phyloP scores from a whole-genome alignment of 2,113 vertebrate genomes.

The Silurus asotus region DNA sequence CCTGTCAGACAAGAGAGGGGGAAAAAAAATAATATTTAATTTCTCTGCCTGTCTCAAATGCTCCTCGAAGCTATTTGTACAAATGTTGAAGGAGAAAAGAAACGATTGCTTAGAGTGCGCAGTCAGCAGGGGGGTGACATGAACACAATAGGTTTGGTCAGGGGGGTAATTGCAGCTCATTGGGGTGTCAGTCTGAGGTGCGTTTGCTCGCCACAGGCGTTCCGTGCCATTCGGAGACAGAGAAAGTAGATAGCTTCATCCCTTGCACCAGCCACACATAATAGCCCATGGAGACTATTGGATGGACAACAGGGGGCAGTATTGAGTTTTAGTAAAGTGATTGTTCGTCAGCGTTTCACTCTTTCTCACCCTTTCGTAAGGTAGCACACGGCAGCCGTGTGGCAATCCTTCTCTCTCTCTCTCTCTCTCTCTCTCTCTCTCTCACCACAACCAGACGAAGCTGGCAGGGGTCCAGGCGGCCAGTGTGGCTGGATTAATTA shows the following conservation, averaged over 20 bases:
- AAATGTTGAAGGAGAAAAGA: slow-evolving; percentile 51
- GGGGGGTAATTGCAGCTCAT: slow-evolving; percentile 54
- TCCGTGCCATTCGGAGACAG: not conserved
- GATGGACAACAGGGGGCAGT: slow-evolving; percentile 75
- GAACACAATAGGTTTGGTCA: slow-evolving; percentile 52
- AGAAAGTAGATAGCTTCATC: slow-evolving; percentile 8
- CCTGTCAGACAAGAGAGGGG: slow-evolving; percentile 31
- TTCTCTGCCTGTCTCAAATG: slow-evolving; percentile 43
- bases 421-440: slow-evolving; percentile 23
- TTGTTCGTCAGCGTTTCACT: not conserved
- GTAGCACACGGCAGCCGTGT: slow-evolving; percentile 13
- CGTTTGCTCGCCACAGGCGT: slow-evolving; percentile 37
- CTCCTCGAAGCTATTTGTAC: slow-evolving; percentile 55
- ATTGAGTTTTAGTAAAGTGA: slow-evolving; percentile 67
- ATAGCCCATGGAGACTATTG: not conserved
- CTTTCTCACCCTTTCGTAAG: slow-evolving; percentile 25
- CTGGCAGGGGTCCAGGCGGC: slow-evolving; percentile 73
- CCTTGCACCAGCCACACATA: not conserved
- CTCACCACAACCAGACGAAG: slow-evolving; percentile 53
- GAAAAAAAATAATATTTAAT: slow-evolving; percentile 50
- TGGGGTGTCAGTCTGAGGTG: slow-evolving; percentile 54
- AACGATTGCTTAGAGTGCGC: slow-evolving; percentile 57
- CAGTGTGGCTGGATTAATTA: slow-evolving; percentile 79
- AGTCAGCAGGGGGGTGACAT: slow-evolving; percentile 47
- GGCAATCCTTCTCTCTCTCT: slow-evolving; percentile 17